Conservation (phyloP, 2,888 invertebrate genomes). For the Plebejus melissa region DNA sequence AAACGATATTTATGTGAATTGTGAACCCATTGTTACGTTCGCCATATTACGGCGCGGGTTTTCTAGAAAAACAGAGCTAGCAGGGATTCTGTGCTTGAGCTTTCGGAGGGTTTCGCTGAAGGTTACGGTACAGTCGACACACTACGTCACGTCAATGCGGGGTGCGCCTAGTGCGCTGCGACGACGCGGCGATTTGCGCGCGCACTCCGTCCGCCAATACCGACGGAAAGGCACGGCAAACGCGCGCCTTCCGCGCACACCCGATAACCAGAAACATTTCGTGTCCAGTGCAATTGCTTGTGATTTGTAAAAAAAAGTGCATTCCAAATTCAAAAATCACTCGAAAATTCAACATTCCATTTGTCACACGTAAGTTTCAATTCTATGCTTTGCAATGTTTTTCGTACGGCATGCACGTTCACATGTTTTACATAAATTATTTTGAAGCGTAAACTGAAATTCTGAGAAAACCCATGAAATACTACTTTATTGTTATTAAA, state of each 20-base stretch:
- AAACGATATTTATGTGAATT: too few species aligned
- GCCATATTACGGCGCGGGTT: background rate
- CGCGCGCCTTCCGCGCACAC: constrained; percentile 59
- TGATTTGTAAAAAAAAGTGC: constrained; percentile 32
- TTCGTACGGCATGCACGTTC: background rate
- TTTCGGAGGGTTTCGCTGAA: background rate
- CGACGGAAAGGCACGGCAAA: constrained; percentile 49
- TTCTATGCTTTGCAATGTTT: background rate
- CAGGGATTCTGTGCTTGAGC: background rate
- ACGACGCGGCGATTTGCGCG: constrained; percentile 51
- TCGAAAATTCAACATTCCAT: constrained; percentile 5
- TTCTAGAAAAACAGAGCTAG: background rate
- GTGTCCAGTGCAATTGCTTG: constrained; percentile 31
- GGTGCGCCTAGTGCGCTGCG: constrained; percentile 50
- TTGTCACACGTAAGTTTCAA: constrained; percentile 25
- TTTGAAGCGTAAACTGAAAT: background rate
- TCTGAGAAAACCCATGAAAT: background rate
- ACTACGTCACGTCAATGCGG: constrained; percentile 43
- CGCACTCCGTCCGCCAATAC: constrained; percentile 52
- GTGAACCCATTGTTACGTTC: background rate
- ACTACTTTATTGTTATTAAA: background rate
- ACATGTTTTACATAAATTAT: constrained; percentile 16
- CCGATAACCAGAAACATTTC: constrained; percentile 42
- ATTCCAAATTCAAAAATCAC: constrained; percentile 20
- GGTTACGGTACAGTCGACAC: constrained; percentile 26